These are phyloP conservation scores for Enteromius mattozi DNA, from an alignment of 2,797 vertebrate species.

Conservation along the genomic window DNA sequence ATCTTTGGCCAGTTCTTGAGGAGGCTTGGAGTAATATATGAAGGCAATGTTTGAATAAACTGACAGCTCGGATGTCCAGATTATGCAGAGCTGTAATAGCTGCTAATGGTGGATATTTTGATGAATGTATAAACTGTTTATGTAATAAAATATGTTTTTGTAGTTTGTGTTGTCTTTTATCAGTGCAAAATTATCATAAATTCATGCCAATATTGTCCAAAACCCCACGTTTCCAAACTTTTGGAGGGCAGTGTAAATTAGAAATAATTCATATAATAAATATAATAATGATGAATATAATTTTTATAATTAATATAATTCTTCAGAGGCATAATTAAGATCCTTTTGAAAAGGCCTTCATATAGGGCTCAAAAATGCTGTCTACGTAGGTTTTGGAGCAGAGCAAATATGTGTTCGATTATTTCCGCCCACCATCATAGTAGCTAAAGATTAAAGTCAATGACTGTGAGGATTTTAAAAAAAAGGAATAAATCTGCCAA, in stretches of 20 bases:
- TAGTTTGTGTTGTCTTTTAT: no score
- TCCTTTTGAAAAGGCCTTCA: not conserved
- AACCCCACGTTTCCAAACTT: no score
- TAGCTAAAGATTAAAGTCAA: conserved; percentile 9
- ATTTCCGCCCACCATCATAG: not conserved
- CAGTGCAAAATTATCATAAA: no score
- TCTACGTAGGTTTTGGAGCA: not conserved
- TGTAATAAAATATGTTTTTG: no score
- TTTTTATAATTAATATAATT: not conserved
- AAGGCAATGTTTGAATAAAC: no score
- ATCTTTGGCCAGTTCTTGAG: no score
- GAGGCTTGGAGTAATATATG: no score
- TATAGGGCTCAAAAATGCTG: not conserved
- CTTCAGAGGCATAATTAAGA: not conserved
- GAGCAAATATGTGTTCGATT: conserved; percentile 7
- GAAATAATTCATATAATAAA: not conserved
- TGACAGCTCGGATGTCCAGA: no score
- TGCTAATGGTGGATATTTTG: no score
- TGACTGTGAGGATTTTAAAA: not conserved
- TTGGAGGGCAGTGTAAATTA: not conserved
- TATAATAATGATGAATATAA: not conserved
- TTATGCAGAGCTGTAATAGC: no score
- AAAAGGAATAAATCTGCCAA: not conserved
- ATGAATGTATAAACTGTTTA: no score
- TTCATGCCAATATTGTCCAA: no score